A percentile compares a stretch with the other conserved stretches of the same genome.
Conservation (phyloP, 1,140 invertebrate species). For the Rhynchophorus ferrugineus region DNA sequence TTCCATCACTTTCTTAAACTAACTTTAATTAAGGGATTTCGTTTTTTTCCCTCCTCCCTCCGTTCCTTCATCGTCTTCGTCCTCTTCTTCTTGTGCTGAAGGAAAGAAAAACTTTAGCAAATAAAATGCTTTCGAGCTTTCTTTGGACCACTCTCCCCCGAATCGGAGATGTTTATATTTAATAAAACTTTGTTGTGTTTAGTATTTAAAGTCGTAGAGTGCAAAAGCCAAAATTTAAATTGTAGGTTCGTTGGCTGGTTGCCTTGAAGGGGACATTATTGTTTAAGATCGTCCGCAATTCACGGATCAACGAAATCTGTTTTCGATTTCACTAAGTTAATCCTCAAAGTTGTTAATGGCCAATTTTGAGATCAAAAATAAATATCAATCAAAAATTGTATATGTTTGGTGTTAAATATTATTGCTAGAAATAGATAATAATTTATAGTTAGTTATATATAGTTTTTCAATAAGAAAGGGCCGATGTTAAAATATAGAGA, state of each 20-base stretch:
- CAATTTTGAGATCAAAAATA: too few species aligned
- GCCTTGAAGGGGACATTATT: background rate
- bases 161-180: conserved; percentile 19
- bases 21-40: conserved; percentile 19
- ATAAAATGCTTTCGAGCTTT: conserved; percentile 12
- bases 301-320: background rate
- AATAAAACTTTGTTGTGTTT: conserved; percentile 18
- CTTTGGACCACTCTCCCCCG: background rate
- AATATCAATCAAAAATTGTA: too few species aligned
- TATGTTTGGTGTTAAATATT: too few species aligned
- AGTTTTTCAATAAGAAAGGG: too few species aligned
- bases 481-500: too few species aligned
- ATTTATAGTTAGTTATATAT: too few species aligned
- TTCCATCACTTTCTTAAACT: conserved; percentile 14
- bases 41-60: too few species aligned
- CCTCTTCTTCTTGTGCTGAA: too few species aligned
- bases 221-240: conserved; percentile 21
- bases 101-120: conserved; percentile 10
- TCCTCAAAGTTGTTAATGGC: too few species aligned
- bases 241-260: conserved; percentile 15
- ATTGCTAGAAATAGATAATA: too few species aligned
- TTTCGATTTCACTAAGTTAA: background rate
- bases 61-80: too few species aligned
- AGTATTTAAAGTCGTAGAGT: conserved; percentile 7
- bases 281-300: background rate